phyloP scores from a whole-genome alignment of 2,113 vertebrate genomes.

The Perca fluviatilis region DNA sequence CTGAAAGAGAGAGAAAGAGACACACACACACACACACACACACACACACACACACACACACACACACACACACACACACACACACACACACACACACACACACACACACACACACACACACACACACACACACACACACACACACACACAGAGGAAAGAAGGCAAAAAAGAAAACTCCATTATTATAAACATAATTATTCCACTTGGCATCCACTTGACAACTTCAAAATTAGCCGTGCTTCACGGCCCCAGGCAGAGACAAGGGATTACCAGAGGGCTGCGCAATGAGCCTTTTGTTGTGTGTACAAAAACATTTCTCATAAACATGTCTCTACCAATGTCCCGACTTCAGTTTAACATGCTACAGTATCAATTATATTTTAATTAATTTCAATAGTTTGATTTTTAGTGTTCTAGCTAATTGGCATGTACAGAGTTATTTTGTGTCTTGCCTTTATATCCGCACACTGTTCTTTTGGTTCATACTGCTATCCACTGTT shows the following conservation, averaged over 20 bases:
- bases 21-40: no score
- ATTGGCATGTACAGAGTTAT: background rate
- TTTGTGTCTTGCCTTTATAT: background rate
- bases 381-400: background rate
- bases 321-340: constrained; percentile 1
- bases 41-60: no score
- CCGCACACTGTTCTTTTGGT: background rate
- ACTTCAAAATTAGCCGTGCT: constrained; percentile 48
- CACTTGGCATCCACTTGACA: constrained; percentile 26
- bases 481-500: no score
- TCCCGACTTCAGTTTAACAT: constrained; percentile 11
- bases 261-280: constrained; percentile 21
- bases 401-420: background rate
- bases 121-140: no score
- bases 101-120: no score
- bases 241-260: constrained; percentile 24
- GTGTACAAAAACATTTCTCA: constrained; percentile 22
- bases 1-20: constrained; percentile 73
- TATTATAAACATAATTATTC: constrained; percentile 43
- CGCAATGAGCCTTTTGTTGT: constrained; percentile 22
- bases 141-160: background rate
- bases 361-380: constrained; percentile 22
- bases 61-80: no score
- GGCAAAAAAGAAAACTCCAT: constrained; percentile 27
- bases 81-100: no score